Evolutionary conservation across 2,888 invertebrate species (phyloP).

Genomic region (Polyploca ridens): DNA sequence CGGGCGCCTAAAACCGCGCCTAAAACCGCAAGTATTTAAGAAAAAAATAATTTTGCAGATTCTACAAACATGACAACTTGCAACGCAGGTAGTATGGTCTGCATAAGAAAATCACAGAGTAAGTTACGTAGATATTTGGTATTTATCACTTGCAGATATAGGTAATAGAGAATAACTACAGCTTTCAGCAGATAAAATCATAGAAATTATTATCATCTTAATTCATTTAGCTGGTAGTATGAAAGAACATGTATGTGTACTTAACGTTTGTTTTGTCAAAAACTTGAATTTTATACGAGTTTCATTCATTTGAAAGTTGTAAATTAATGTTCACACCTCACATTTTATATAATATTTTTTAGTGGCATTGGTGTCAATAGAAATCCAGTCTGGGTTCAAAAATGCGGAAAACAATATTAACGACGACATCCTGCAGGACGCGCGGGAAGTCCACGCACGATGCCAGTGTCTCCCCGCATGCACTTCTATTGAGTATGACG

Average conservation of each 20-base stretch:
- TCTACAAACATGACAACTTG: slow-evolving; percentile 83
- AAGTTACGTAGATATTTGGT: slow-evolving; percentile 45
- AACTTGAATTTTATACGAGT: no score
- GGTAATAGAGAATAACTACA: no score
- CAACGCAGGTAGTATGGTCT: slow-evolving; percentile 81
- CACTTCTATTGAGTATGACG: slow-evolving; percentile 88
- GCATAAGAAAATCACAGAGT: slow-evolving; percentile 83
- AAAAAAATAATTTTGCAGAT: slow-evolving; percentile 67
- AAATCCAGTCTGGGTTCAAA: slow-evolving; percentile 71
- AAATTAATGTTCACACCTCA: no score
- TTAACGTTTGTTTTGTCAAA: no score
- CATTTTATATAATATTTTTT: no score
- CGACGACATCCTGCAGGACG: slow-evolving; percentile 52
- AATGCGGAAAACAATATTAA: slow-evolving; percentile 35
- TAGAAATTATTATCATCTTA: no score
- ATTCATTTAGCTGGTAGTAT: no score
- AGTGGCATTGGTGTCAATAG: slow-evolving; percentile 81
- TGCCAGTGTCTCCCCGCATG: slow-evolving; percentile 87
- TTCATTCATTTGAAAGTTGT: no score
- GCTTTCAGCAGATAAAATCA: no score
- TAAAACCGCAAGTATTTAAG: no score
- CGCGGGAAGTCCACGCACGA: slow-evolving; percentile 54
- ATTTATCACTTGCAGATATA: background rate
- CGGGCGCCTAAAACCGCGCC: no score
- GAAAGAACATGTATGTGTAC: no score